phyloP scores from a whole-genome alignment of 2,797 vertebrate species.

The Furcifer pardalis region DNA sequence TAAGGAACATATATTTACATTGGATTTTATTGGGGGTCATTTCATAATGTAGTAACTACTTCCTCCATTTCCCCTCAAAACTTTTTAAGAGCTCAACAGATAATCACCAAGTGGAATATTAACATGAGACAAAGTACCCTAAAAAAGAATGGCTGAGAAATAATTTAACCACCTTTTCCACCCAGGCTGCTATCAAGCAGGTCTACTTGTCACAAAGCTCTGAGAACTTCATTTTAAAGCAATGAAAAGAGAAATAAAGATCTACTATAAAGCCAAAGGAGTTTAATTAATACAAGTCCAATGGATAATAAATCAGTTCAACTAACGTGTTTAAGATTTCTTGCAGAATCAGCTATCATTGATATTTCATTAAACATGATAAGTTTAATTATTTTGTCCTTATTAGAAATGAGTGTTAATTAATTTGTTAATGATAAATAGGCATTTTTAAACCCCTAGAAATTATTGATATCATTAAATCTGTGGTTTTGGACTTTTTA shows the following conservation, averaged over 20 bases:
- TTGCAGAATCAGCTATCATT: slow-evolving; percentile 59
- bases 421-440: slow-evolving; percentile 67
- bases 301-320: slow-evolving; percentile 60
- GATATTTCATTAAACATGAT: slow-evolving; percentile 69
- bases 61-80: not conserved
- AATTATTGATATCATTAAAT: slow-evolving; percentile 68
- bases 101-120: slow-evolving; percentile 4
- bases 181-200: not conserved
- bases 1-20: not conserved
- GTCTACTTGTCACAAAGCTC: slow-evolving; percentile 14
- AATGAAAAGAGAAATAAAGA: slow-evolving; percentile 30
- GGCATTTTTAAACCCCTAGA: slow-evolving; percentile 59
- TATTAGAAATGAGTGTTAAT: slow-evolving; percentile 62
- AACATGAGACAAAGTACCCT: not conserved
- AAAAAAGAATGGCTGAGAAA: slow-evolving; percentile 16
- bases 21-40: not conserved
- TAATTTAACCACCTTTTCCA: slow-evolving; percentile 1
- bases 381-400: slow-evolving; percentile 72
- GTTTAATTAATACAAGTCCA: slow-evolving; percentile 61
- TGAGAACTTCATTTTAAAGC: slow-evolving; percentile 42
- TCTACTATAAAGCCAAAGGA: slow-evolving; percentile 54
- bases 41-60: not conserved
- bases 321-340: slow-evolving; percentile 64
- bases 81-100: not conserved
- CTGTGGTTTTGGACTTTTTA: slow-evolving; percentile 30